These are phyloP conservation scores for Brachylomia viminalis DNA, from an alignment of 2,888 invertebrate genomes.

Conservation along the genomic window DNA sequence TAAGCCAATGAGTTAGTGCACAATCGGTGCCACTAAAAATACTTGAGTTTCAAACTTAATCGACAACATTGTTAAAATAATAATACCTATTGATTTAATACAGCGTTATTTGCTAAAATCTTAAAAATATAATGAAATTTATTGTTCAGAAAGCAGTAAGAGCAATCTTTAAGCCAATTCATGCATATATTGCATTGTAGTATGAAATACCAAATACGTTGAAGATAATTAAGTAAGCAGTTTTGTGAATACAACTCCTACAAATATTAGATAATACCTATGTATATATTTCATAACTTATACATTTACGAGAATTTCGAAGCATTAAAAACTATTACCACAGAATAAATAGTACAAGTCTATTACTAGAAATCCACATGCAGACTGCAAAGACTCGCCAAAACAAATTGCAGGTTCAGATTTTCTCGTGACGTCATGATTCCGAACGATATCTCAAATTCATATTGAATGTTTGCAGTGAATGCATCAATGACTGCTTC, in stretches of 20 bases:
- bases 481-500: slow-evolving; percentile 26
- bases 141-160: not conserved
- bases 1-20: not conserved
- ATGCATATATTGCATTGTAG: not conserved
- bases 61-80: not conserved
- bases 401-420: not conserved
- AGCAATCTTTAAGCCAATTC: not conserved
- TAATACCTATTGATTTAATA: not conserved
- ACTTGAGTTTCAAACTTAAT: not conserved
- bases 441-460: slow-evolving; percentile 39
- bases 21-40: not conserved
- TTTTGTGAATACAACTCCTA: not conserved
- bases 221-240: not conserved
- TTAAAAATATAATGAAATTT: not conserved
- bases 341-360: too few relatives aligned
- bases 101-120: slow-evolving; percentile 7
- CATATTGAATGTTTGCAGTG: slow-evolving; percentile 29
- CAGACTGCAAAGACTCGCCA: not conserved
- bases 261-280: not conserved
- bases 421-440: slow-evolving; percentile 13
- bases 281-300: not conserved
- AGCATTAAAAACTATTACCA: not conserved
- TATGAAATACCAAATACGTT: not conserved
- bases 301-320: not conserved
- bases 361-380: not conserved